phyloP scores from a whole-genome alignment of 1,140 invertebrate genomes.

The Chrysomallon squamiferum region DNA sequence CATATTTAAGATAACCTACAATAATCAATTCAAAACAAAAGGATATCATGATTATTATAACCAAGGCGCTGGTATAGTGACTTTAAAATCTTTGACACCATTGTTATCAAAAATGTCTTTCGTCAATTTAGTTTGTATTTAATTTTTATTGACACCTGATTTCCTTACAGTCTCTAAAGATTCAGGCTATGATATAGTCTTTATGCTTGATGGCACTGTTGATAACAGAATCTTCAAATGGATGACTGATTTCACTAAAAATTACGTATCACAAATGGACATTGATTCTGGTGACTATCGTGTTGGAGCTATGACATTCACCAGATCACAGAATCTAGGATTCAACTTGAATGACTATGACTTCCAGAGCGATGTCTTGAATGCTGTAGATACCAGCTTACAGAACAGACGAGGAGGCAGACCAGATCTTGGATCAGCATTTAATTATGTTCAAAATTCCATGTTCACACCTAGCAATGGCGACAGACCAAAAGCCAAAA shows the following conservation, averaged over 20 bases:
- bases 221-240: conserved; percentile 25
- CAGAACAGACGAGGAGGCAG: conserved; percentile 6
- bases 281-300: conserved; percentile 34
- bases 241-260: conserved; percentile 32
- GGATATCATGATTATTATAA: no score
- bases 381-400: conserved; percentile 17
- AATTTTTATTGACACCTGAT: no score
- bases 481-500: conserved; percentile 7
- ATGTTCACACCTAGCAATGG: conserved; percentile 2
- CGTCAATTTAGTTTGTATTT: no score
- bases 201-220: conserved; percentile 47
- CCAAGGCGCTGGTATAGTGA: no score
- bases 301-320: conserved; percentile 46
- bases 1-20: no score
- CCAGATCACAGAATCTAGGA: conserved; percentile 28
- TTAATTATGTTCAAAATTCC: conserved; percentile 1
- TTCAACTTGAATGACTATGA: conserved; percentile 42
- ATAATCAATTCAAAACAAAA: no score
- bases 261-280: conserved; percentile 27
- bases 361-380: conserved; percentile 18
- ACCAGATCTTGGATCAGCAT: conserved; percentile 16
- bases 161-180: conserved; percentile 4
- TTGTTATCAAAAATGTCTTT: no score
- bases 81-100: no score
- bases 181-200: conserved; percentile 45